These are phyloP conservation scores for Amphipoea lucens DNA, from an alignment of 2,888 invertebrate genomes.

Conservation along the genomic window DNA sequence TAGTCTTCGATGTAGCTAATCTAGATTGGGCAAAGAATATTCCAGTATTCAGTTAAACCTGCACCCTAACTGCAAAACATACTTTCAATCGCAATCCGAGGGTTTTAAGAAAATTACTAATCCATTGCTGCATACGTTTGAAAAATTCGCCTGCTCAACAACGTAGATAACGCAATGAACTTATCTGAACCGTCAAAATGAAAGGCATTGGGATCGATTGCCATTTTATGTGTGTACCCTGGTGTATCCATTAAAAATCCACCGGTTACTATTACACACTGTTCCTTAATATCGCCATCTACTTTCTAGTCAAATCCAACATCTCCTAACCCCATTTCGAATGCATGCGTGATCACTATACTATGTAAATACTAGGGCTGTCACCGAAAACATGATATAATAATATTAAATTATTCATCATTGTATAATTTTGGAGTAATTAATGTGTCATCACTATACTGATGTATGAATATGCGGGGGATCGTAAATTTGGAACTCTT, in stretches of 20 bases:
- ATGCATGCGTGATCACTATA: conserved; percentile 43
- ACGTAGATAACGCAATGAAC: not conserved
- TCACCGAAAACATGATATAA: conserved; percentile 39
- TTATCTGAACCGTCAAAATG: not conserved
- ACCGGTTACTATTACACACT: not conserved
- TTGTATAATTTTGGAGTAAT: conserved; percentile 52
- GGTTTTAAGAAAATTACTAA: not conserved
- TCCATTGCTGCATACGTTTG: not conserved
- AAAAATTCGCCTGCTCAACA: too few species aligned
- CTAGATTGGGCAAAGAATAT: not conserved
- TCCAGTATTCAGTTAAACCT: not conserved
- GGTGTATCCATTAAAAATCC: not conserved
- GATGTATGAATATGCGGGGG: conserved; percentile 51
- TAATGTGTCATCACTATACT: conserved; percentile 54
- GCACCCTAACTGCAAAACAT: too few species aligned
- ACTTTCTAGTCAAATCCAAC: too few species aligned
- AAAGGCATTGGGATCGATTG: not conserved
- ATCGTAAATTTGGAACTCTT: conserved; percentile 39
- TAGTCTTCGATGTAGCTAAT: not conserved
- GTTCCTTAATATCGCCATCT: not conserved
- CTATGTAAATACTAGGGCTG: conserved; percentile 45
- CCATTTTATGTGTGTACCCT: not conserved
- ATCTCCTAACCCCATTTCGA: not conserved
- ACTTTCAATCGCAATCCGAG: too few species aligned
- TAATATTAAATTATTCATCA: conserved; percentile 58